Evolutionary conservation across 2,888 invertebrate genomes (phyloP), one percentile per base, ranked within the genome.

Genomic region (Ethmia dodecea): DNA sequence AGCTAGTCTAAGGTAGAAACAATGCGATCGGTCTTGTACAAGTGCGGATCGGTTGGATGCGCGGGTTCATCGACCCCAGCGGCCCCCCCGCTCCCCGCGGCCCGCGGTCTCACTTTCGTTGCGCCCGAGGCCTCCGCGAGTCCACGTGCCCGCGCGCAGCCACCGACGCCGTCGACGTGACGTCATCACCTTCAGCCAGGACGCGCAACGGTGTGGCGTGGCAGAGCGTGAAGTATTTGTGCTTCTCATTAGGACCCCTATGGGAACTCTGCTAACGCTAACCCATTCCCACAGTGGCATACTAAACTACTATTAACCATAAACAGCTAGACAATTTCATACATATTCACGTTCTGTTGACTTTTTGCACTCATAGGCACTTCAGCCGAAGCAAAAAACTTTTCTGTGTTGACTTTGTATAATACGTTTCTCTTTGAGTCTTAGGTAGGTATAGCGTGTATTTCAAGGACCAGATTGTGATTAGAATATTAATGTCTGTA

Each of bases 41-140:
- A 78, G 76, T 80, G 80, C 72, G 75, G 78, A 77, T 78, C 80
- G 77, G 74, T 78, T 66, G 75, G 77, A 75, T 79, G 78, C 68
- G 77, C 74, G 67, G 45, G 63, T 78, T 74, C 80, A 59, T 18
- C 5, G 18, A 18, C 12, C 71, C 58, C 80, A 57, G 56, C 56
- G 64, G 56, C 47, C 56, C 50, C 48, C 52, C 50, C 57, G 51
- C 57, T 52, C 55, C 52, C 26, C 26, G 52, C 53, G 10, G 42
- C 43, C 57, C 70, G 67, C 70, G 66, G 79, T 76, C 76, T 83
- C 84, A 83, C 83, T 81, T 78, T 80, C 81, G 70, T 71, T 80
- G 79, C 73, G 78, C 66, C 70, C 68, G 76, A 78, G 76, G 72
- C 74, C 71, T 70, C 71, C 55, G 52, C 52, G 60, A 66, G 65